These are phyloP conservation scores for Camptogramma bilineatum DNA, from an alignment of 2,888 invertebrate species.

Conservation along the genomic window DNA sequence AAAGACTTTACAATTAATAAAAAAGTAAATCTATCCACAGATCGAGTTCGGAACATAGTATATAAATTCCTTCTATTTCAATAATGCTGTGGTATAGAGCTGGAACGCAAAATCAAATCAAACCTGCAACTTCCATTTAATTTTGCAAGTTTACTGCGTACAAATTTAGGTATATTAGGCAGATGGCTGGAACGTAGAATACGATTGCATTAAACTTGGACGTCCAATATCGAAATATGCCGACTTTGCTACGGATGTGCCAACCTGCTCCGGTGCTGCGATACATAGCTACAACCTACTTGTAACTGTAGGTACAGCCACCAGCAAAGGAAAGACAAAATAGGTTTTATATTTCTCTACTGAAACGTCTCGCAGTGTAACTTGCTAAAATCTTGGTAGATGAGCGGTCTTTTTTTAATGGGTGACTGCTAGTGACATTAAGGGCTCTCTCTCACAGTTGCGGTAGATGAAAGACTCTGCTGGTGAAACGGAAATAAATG, in stretches of 20 bases:
- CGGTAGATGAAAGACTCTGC: too few relatives aligned
- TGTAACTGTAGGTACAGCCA: background rate
- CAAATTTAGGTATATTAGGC: constrained; percentile 51
- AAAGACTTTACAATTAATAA: too few relatives aligned
- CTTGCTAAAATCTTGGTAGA: too few relatives aligned
- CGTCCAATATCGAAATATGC: constrained; percentile 71
- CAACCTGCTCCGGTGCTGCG: constrained; percentile 52
- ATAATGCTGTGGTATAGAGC: background rate
- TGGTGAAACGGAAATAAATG: too few relatives aligned
- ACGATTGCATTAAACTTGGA: constrained; percentile 66
- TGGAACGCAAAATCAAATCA: constrained; percentile 25
- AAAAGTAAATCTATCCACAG: background rate
- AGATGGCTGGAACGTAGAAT: constrained; percentile 60
- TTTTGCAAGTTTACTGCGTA: constrained; percentile 31
- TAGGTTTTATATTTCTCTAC: too few relatives aligned
- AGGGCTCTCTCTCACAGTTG: too few relatives aligned
- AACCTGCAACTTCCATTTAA: constrained; percentile 23
- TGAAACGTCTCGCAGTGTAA: too few relatives aligned
- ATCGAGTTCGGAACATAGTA: background rate
- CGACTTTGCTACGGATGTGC: constrained; percentile 63
- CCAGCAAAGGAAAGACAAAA: too few relatives aligned
- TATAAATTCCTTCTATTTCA: background rate
- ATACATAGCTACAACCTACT: constrained; percentile 23
- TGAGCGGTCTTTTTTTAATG: too few relatives aligned
- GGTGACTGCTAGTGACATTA: too few relatives aligned